phyloP scores from a whole-genome alignment of 2,113 vertebrate genomes.

The Blennius ocellaris region DNA sequence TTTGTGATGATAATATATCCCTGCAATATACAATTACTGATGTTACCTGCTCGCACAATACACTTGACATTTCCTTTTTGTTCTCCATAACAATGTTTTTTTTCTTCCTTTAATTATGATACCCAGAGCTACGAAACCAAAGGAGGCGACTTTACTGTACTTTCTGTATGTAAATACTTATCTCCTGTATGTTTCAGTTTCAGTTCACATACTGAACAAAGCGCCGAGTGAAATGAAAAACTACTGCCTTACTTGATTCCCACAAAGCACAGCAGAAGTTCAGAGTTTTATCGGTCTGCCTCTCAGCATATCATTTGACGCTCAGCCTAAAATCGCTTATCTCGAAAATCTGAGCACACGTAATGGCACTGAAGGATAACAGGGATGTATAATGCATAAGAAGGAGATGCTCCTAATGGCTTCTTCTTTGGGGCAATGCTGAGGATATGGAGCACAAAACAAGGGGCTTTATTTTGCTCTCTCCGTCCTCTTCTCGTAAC shows the following conservation, averaged over 20 bases:
- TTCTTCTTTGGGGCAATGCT: slow-evolving; percentile 69
- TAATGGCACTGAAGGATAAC: slow-evolving; percentile 73
- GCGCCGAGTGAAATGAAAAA: slow-evolving; percentile 31
- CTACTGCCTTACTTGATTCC: slow-evolving; percentile 48
- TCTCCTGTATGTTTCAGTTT: slow-evolving; percentile 12
- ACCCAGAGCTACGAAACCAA: not conserved
- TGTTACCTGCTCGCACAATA: slow-evolving; percentile 48
- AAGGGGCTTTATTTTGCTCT: slow-evolving; percentile 60
- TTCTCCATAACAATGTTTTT: slow-evolving; percentile 40
- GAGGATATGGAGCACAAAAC: slow-evolving; percentile 64
- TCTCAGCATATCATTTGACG: slow-evolving; percentile 76
- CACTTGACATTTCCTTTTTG: slow-evolving; percentile 41
- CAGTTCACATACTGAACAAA: slow-evolving; percentile 15
- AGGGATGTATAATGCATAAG: slow-evolving; percentile 80
- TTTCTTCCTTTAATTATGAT: slow-evolving; percentile 33
- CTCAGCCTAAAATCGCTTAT: slow-evolving; percentile 78
- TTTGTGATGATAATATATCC: slow-evolving; percentile 43
- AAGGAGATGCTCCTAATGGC: slow-evolving; percentile 72
- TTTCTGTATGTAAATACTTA: not conserved
- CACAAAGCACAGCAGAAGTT: slow-evolving; percentile 56
- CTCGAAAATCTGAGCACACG: slow-evolving; percentile 76
- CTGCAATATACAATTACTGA: slow-evolving; percentile 32
- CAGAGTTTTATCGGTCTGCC: slow-evolving; percentile 57
- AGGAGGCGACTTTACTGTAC: not conserved
- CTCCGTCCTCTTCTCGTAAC: slow-evolving; percentile 57